phyloP scores from a whole-genome alignment of 2,797 vertebrate species.

The Xenentodon cancila region DNA sequence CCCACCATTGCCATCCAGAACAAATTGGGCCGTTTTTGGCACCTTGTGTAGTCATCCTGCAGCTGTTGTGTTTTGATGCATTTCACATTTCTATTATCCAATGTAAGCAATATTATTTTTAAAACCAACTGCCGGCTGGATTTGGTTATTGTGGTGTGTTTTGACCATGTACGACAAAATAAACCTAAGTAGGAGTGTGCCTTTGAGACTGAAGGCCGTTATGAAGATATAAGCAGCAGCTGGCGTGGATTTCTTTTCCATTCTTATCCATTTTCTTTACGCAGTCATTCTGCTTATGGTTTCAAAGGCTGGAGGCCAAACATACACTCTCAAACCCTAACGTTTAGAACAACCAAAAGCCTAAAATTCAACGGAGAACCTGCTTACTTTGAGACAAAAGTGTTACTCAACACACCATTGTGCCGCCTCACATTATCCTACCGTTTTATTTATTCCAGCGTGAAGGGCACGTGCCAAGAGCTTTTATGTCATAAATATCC shows the following conservation, averaged over 20 bases:
- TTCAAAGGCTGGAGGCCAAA: too few relatives aligned
- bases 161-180: conserved; percentile 10
- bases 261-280: conserved; percentile 22
- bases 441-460: conserved; percentile 18
- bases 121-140: conserved; percentile 5
- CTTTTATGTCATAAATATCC: conserved; percentile 71
- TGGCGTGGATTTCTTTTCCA: conserved; percentile 31
- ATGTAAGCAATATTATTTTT: not conserved
- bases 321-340: too few relatives aligned
- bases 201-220: conserved; percentile 3
- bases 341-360: too few relatives aligned
- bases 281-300: not conserved
- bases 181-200: not conserved
- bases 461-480: conserved; percentile 50
- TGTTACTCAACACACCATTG: too few relatives aligned
- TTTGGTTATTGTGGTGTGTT: not conserved
- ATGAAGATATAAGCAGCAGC: conserved; percentile 34
- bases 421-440: too few relatives aligned
- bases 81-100: too few relatives aligned
- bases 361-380: too few relatives aligned
- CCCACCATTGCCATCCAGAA: too few relatives aligned
- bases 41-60: too few relatives aligned
- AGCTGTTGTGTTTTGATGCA: too few relatives aligned
- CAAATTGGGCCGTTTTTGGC: too few relatives aligned
- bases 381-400: too few relatives aligned